Conservation (phyloP, 2,113 vertebrate genomes). For the Phrynosoma blainvillii region DNA sequence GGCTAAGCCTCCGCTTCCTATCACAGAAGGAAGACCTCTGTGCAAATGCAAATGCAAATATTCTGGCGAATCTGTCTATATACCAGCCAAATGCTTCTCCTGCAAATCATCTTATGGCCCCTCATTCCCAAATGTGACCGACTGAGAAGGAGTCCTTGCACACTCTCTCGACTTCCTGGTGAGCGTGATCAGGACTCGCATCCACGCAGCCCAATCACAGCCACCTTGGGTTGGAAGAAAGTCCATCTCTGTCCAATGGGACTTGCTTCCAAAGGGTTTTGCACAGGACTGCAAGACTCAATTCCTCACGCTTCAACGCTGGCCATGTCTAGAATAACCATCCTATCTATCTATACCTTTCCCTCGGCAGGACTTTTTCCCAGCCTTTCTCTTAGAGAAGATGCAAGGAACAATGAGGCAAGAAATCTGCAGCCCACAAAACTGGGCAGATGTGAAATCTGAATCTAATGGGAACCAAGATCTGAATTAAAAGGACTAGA, state of each 20-base stretch:
- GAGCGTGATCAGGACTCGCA: too few species aligned
- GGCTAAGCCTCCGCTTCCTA: background rate
- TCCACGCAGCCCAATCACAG: too few species aligned
- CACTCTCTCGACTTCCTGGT: too few species aligned
- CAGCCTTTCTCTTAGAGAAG: slow-evolving; percentile 56
- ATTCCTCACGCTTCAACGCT: slow-evolving; percentile 34
- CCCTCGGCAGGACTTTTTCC: slow-evolving; percentile 35
- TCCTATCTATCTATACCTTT: too few species aligned
- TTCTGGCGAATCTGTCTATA: slow-evolving; percentile 44
- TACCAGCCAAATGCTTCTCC: slow-evolving; percentile 58
- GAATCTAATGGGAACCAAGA: slow-evolving; percentile 44
- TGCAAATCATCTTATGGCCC: slow-evolving; percentile 37
- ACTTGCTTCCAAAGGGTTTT: background rate
- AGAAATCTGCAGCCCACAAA: slow-evolving; percentile 59
- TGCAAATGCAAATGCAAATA: background rate
- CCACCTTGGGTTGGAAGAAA: background rate
- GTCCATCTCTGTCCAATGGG: background rate
- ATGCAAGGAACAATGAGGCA: slow-evolving; percentile 63
- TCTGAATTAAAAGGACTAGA: slow-evolving; percentile 24
- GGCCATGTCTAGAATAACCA: background rate
- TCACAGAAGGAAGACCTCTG: background rate
- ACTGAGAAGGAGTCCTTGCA: too few species aligned
- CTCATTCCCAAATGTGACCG: background rate
- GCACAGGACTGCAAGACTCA: background rate
- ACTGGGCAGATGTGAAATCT: slow-evolving; percentile 52